Evolutionary conservation across 2,888 invertebrate species (phyloP).

Genomic region (Polylopha cassiicola): DNA sequence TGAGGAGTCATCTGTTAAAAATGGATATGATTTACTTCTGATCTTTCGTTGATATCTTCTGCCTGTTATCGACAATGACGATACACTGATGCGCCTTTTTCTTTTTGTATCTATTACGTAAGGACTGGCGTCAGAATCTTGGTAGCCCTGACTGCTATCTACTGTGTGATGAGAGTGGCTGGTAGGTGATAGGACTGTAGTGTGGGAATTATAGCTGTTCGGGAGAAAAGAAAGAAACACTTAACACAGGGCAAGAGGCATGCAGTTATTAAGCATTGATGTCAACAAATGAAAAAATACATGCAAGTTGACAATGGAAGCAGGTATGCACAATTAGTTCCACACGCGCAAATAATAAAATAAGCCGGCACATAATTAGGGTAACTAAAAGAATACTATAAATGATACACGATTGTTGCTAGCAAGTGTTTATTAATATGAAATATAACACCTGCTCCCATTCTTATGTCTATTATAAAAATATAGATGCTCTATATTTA

Average conservation of each 20-base stretch:
- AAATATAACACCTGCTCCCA: slow-evolving; percentile 53
- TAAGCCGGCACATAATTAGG: neutral
- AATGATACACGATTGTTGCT: slow-evolving; percentile 30
- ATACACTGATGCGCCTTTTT: slow-evolving; percentile 37
- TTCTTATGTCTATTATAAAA: slow-evolving; percentile 29
- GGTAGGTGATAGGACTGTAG: slow-evolving; percentile 34
- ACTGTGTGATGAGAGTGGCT: slow-evolving; percentile 34
- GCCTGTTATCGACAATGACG: slow-evolving; percentile 30
- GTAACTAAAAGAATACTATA: slow-evolving; percentile 5
- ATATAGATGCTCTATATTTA: slow-evolving; percentile 1
- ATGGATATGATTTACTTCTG: slow-evolving; percentile 32
- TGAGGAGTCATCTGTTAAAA: slow-evolving; percentile 35
- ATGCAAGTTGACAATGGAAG: slow-evolving; percentile 48
- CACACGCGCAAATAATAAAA: too few relatives aligned
- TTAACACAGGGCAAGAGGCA: slow-evolving; percentile 23
- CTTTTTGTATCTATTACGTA: slow-evolving; percentile 32
- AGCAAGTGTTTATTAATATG: slow-evolving; percentile 41
- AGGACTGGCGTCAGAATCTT: slow-evolving; percentile 55
- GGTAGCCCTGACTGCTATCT: slow-evolving; percentile 60
- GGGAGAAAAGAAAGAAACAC: slow-evolving; percentile 30
- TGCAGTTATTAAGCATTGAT: slow-evolving; percentile 17
- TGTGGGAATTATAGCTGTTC: slow-evolving; percentile 38
- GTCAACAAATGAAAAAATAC: slow-evolving; percentile 7
- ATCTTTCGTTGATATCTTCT: slow-evolving; percentile 29
- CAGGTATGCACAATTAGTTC: slow-evolving; percentile 48